Evolutionary conservation across 2,113 vertebrate genomes (phyloP).

Genomic region (Crotalus helleri): DNA sequence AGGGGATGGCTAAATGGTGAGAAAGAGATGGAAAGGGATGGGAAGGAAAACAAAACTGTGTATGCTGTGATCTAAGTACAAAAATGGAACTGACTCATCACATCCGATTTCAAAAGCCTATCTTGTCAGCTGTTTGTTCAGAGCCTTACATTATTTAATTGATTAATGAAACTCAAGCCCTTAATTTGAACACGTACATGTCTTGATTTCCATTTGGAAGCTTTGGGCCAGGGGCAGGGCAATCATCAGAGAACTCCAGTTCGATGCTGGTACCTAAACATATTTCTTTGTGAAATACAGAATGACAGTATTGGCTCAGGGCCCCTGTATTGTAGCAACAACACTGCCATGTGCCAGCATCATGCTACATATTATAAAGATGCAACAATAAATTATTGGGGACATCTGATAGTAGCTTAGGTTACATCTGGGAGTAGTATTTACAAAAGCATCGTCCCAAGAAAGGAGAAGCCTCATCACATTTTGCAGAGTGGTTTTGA

Average conservation of each 20-base stretch:
- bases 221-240: background rate
- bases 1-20: background rate
- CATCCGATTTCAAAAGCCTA: slow-evolving; percentile 40
- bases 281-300: slow-evolving; percentile 66
- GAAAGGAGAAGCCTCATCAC: slow-evolving; percentile 49
- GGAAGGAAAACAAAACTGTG: background rate
- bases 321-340: slow-evolving; percentile 41
- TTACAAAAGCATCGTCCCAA: slow-evolving; percentile 42
- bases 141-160: slow-evolving; percentile 65
- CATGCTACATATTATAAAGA: slow-evolving; percentile 64
- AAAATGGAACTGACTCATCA: slow-evolving; percentile 51
- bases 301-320: slow-evolving; percentile 64
- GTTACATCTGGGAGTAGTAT: slow-evolving; percentile 67
- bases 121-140: slow-evolving; percentile 60
- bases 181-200: slow-evolving; percentile 65
- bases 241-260: slow-evolving; percentile 53
- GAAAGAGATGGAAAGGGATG: slow-evolving; percentile 3
- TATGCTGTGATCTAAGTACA: slow-evolving; percentile 33
- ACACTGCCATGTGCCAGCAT: slow-evolving; percentile 63
- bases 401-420: slow-evolving; percentile 65
- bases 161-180: slow-evolving; percentile 67
- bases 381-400: slow-evolving; percentile 68
- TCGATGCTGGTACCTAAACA: slow-evolving; percentile 55
- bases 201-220: slow-evolving; percentile 50
- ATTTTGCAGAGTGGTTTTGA: slow-evolving; percentile 50